phyloP scores from a whole-genome alignment of 2,797 vertebrate genomes.

The Dicrostonyx torquatus region DNA sequence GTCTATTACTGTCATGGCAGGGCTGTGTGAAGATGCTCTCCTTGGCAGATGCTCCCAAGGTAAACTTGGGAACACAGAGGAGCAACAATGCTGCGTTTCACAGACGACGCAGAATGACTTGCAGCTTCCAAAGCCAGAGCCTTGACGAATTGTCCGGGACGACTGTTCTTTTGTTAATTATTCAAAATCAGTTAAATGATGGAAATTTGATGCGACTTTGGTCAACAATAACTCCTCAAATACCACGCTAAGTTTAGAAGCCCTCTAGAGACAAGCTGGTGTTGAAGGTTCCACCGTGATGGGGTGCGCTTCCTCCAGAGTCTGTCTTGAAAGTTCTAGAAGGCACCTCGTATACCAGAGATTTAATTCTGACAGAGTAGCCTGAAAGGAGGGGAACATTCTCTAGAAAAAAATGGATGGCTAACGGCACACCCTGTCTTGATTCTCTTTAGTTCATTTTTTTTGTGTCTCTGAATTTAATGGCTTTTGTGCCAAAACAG shows the following conservation, averaged over 20 bases:
- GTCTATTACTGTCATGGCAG: neutral
- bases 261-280: conserved; percentile 4
- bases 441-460: neutral
- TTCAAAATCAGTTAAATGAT: neutral
- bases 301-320: neutral
- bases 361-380: neutral
- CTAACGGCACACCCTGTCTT: neutral
- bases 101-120: conserved; percentile 10
- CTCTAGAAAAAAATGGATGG: neutral
- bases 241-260: conserved; percentile 6
- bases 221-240: conserved; percentile 9
- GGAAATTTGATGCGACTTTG: conserved; percentile 15
- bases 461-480: neutral
- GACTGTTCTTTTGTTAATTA: conserved; percentile 3
- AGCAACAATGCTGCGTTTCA: neutral
- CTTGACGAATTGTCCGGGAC: conserved; percentile 11
- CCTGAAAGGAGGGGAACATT: neutral
- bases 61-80: neutral
- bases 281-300: neutral
- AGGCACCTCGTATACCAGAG: neutral
- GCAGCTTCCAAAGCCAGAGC: conserved; percentile 12
- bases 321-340: conserved; percentile 13
- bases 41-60: neutral
- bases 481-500: neutral
- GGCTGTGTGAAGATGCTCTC: neutral